Evolutionary conservation across 2,113 vertebrate species (phyloP), one percentile per base, ranked within the genome.

Genomic region (Calypte anna): DNA sequence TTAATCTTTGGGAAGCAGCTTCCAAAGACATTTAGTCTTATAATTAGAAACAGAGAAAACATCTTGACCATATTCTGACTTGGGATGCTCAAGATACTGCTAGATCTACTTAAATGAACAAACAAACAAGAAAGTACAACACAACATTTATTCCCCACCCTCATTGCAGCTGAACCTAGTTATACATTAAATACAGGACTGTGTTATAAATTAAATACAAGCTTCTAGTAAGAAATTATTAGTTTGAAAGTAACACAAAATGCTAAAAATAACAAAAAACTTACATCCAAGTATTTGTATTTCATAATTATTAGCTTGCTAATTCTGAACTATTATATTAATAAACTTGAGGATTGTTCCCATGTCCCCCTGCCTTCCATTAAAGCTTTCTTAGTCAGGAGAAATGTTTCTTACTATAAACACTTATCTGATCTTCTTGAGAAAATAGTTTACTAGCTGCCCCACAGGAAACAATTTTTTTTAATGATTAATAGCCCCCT

Each of bases 141-240:
- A 85, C 68, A 82, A 50, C 72, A 78, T 33, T 59, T 69, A 50
- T 57, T 62, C 31, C 20, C 19, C 23, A 20, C 12, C 15, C 4
- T 12, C 31, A 22, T 7, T 70, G 19, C n/a, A 88, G 33, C 6
- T 80, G 67, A 94, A 50, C 30, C 63, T 59, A 61, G 44, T 51
- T 61, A 76, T 51, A 69, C 31, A 63, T 8, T 27, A 86, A 73
- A 90, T 22, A 70, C 48, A 81, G 63, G 57, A 81, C 31, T 59
- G 31, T 7, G 14, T 86, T 73, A 64, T 68, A 70, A 91, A 90
- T 77, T 88, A 92, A 90, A 88, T 73, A 90, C 59, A 87, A 90
- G 88, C 70, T 74, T 62, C 59, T 92, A 24, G 30, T 69, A 91
- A 91, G 86, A 93, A 92, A 83, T 88, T 50, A 88, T 88, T 93